Percentiles rank a stretch among this genome's conserved stretches.
Conservation (phyloP, 2,797 vertebrate genomes). For the Pangasius larnaudii region DNA sequence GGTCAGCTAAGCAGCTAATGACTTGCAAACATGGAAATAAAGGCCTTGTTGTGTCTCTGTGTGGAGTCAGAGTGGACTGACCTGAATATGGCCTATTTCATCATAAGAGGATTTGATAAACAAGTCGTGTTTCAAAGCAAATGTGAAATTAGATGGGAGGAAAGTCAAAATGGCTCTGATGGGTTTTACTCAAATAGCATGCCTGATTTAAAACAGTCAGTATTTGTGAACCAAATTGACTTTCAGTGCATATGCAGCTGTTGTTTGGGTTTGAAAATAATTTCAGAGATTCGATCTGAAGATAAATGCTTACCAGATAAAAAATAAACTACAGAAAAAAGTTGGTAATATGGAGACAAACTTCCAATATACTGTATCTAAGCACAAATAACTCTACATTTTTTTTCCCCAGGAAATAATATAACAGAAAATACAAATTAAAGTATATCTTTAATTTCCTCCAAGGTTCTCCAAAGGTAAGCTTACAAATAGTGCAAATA, state of each 20-base stretch:
- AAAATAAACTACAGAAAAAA: not conserved
- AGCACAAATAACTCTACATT: not conserved
- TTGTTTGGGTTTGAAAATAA: slow-evolving; percentile 9
- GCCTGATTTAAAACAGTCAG: slow-evolving; percentile 6
- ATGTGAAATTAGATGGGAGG: not conserved
- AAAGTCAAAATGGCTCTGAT: not conserved
- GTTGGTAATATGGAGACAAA: not conserved
- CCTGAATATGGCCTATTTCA: slow-evolving; percentile 29
- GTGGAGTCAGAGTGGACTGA: slow-evolving; percentile 43
- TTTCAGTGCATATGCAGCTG: not conserved
- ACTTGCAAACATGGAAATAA: slow-evolving; percentile 48
- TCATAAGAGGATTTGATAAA: not conserved
- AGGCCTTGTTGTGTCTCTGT: slow-evolving; percentile 12
- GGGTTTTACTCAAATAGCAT: not conserved
- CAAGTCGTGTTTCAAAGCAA: slow-evolving; percentile 10
- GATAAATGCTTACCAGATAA: slow-evolving; percentile 2
- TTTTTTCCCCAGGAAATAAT: not conserved
- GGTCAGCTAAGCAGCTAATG: slow-evolving; percentile 55
- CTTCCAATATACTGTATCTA: not conserved
- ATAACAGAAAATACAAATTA: not conserved
- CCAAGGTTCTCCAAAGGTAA: not conserved
- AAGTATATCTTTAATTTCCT: not conserved
- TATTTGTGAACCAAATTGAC: slow-evolving; percentile 14
- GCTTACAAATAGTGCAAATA: not conserved
- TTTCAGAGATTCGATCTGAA: not conserved